Base-by-base conservation (phyloP, 2,113 vertebrate genomes). In the Loxodonta africana region DNA sequence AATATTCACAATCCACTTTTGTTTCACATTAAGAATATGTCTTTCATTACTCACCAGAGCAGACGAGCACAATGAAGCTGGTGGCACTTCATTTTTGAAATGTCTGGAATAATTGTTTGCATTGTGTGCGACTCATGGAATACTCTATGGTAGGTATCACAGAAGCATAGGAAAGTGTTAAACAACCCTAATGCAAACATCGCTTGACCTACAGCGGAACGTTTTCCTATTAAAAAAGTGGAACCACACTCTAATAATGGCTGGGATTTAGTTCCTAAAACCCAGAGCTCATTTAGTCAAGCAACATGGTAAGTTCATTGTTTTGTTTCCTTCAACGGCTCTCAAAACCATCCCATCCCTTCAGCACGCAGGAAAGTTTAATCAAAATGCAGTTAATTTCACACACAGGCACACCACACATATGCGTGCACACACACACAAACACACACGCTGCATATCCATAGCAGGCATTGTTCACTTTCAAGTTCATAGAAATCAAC, bases 1-100 rank as follows among this genome's bases (percentile, higher is more conserved):
- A 98, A 98, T 97, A 98, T 92, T 97, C 98, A 98, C 97, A 98
- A 83, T 96, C 88, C 83, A 98, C 98, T 98, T 98, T 98, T 98
- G 97, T 98, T 98, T 98, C 96, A 87, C 82, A 93, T 98, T 95
- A 98, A 97, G 97, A 98, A 94, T 97, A 95, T 97, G 93, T 97
- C 95, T 97, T 95, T 97, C 84, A 94, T 97, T 97, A 96, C 95
- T 95, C 20, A n/a, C 98, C 97, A 95, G 83, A 95, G 94, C 88
- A 82, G 88, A 90, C 96, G 94, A 97, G 88, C 67, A 98, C 98
- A 98, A 94, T 93, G 97, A 98, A 92, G 93, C 80, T 98, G 89
- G 97, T 97, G 98, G 97, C 97, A 98, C 97, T 98, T 98, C 97
- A 97, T 98, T 98, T 98, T 90, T 97, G 89, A 77, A 98, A 97